Conservation (phyloP, 2,113 vertebrate genomes). For the Felis catus region F.catus_Fca126_mat1.0 CM031412.1:234517001-234517500, state of each 20-base stretch:
- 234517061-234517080: background rate
- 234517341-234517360: conserved; percentile 75
- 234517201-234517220: background rate
- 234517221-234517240: background rate
- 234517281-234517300: background rate
- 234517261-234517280: background rate
- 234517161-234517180: background rate
- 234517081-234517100: background rate
- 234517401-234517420: conserved; percentile 83
- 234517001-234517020: background rate
- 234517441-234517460: conserved; percentile 78
- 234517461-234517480: conserved; percentile 81
- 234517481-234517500: conserved; percentile 80
- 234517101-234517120: background rate
- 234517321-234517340: conserved; percentile 53
- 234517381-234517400: conserved; percentile 87
- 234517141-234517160: background rate
- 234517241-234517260: background rate
- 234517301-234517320: background rate
- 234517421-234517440: conserved; percentile 80
- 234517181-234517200: background rate
- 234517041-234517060: background rate
- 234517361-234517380: conserved; percentile 85
- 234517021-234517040: background rate
- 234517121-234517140: accelerated